These are phyloP conservation scores for Mimumesa dahlbomi DNA, from an alignment of 2,888 invertebrate species.

Conservation along the genomic window DNA sequence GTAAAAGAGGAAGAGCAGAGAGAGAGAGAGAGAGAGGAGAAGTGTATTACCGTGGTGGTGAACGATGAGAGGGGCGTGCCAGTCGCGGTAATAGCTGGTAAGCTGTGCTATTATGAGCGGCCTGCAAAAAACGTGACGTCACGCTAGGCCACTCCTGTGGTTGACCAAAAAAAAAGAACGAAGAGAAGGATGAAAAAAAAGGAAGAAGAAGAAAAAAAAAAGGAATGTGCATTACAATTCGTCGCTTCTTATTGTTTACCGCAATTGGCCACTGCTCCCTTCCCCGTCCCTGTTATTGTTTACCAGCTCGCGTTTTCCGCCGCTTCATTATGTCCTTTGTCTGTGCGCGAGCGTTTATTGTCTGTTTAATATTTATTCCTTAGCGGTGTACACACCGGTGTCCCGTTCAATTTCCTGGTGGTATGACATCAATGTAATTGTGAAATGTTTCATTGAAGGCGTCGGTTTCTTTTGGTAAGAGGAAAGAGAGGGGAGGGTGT, in stretches of 20 bases:
- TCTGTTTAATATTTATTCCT: conserved; percentile 45
- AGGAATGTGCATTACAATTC: conserved; percentile 48
- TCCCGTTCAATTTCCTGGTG: conserved; percentile 18
- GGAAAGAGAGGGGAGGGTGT: too few relatives aligned
- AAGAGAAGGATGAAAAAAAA: too few relatives aligned
- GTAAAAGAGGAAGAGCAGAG: conserved; percentile 23
- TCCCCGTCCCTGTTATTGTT: conserved; percentile 69
- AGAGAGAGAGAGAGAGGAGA: too few relatives aligned
- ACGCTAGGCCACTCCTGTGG: conserved; percentile 68
- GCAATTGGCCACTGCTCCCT: conserved; percentile 48
- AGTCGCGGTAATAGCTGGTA: conserved; percentile 62
- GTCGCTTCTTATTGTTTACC: conserved; percentile 66
- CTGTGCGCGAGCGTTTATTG: conserved; percentile 22
- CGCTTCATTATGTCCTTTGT: conserved; percentile 40
- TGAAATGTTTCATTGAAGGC: too few relatives aligned
- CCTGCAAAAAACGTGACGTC: conserved; percentile 67
- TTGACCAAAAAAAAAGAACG: conserved; percentile 52
- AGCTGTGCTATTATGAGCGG: conserved; percentile 70
- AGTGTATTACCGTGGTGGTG: conserved; percentile 61
- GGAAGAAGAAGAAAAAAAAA: conserved; percentile 44
- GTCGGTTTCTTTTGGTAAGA: too few relatives aligned
- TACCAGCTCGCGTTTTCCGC: conserved; percentile 52
- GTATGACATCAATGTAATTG: too few relatives aligned
- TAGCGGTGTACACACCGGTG: conserved; percentile 22
- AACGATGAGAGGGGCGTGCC: conserved; percentile 74